Conservation (phyloP, 2,797 vertebrate species). For the Fistularia commersonii region DNA sequence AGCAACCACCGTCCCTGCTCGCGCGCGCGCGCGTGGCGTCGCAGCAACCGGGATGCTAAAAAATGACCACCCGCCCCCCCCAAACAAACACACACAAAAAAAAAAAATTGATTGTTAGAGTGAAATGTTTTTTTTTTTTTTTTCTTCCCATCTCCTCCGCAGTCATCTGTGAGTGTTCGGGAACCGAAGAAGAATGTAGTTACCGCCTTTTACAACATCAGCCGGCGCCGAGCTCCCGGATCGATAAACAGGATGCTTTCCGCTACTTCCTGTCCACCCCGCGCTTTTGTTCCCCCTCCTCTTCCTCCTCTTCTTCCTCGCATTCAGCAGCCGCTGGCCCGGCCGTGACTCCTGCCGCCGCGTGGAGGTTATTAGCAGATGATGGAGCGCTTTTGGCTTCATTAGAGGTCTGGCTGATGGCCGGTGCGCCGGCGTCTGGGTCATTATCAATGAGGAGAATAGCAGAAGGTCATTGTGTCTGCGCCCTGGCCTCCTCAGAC, state of each 20-base stretch:
- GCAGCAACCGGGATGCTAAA: constrained; percentile 37
- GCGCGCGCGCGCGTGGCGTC: constrained; percentile 25
- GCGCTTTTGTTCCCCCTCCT: constrained; percentile 57
- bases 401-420: constrained; percentile 69
- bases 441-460: constrained; percentile 68
- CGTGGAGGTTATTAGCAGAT: constrained; percentile 65
- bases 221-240: constrained; percentile 33
- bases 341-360: constrained; percentile 51
- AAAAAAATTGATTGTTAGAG: constrained; percentile 55
- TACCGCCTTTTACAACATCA: constrained; percentile 31
- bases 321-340: constrained; percentile 56
- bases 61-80: constrained; percentile 55
- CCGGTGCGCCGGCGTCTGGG: constrained; percentile 61
- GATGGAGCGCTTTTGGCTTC: constrained; percentile 63
- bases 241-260: constrained; percentile 67
- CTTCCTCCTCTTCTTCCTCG: no score
- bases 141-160: constrained; percentile 11
- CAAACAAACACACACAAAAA: not conserved
- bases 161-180: constrained; percentile 46
- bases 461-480: constrained; percentile 71
- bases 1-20: constrained; percentile 55
- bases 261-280: constrained; percentile 51
- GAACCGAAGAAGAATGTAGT: constrained; percentile 47
- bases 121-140: constrained; percentile 55
- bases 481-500: constrained; percentile 46